phyloP scores from a whole-genome alignment of 2,113 vertebrate species.

The Odocoileus hemionus region DNA sequence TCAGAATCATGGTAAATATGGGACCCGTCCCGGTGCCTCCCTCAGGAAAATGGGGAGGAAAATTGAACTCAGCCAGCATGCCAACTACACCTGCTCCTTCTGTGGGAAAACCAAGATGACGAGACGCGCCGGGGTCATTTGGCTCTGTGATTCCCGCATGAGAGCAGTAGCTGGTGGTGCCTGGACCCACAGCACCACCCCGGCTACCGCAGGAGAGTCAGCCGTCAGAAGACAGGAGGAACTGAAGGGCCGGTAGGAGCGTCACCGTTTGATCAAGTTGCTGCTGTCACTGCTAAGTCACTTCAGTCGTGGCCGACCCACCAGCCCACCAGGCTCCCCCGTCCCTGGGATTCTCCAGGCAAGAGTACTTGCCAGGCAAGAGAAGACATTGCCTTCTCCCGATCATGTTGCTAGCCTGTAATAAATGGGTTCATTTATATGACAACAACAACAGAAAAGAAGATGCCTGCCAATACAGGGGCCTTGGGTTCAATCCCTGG shows the following conservation, averaged over 20 bases:
- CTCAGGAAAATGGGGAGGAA: background rate
- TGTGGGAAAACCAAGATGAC: background rate
- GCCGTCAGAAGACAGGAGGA: background rate
- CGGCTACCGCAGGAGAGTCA: accelerated
- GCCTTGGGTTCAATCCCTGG: background rate
- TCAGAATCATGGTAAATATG: background rate
- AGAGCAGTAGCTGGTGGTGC: background rate
- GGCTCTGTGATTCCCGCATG: background rate
- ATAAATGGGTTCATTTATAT: background rate
- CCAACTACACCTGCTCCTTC: background rate
- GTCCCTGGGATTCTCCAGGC: too few relatives aligned
- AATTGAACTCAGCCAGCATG: background rate
- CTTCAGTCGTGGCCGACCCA: too few relatives aligned
- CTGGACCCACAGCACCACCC: background rate
- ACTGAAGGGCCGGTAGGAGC: background rate
- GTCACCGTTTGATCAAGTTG: background rate
- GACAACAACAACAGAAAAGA: background rate
- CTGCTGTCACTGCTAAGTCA: too few relatives aligned
- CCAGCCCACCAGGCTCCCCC: too few relatives aligned
- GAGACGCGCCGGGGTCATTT: background rate
- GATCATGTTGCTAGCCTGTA: background rate
- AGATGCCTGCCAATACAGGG: background rate
- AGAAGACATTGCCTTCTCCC: too few relatives aligned
- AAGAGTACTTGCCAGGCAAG: too few relatives aligned
- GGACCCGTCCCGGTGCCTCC: background rate